phyloP scores from a whole-genome alignment of 2,797 vertebrate genomes.

The Cyprinodon diabolis region DNA sequence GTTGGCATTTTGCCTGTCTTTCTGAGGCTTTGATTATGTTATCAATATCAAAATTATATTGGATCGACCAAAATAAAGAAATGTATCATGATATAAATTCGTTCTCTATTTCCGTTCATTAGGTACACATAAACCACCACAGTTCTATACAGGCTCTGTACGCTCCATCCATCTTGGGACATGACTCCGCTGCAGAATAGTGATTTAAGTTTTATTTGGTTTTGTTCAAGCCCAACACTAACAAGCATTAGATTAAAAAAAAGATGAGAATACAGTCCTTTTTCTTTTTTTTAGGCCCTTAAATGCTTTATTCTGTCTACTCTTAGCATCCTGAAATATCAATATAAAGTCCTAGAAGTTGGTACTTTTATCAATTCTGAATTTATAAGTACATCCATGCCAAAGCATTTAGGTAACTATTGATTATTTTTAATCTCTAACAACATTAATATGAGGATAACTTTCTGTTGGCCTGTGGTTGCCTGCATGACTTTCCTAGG shows the following conservation, averaged over 20 bases:
- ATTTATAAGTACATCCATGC: not conserved
- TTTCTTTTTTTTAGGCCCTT: not conserved
- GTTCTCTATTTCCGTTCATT: not conserved
- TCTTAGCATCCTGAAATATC: not conserved
- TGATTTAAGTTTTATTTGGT: not conserved
- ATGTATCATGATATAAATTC: too few relatives aligned
- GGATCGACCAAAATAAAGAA: too few relatives aligned
- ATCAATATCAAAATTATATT: too few relatives aligned
- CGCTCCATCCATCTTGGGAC: not conserved
- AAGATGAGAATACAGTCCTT: not conserved
- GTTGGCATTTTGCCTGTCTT: too few relatives aligned
- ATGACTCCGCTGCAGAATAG: not conserved
- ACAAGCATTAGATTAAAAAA: not conserved
- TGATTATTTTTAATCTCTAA: not conserved
- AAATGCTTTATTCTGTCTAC: not conserved
- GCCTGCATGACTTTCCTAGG: not conserved
- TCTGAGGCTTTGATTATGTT: too few relatives aligned
- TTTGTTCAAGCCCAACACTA: not conserved
- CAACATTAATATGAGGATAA: not conserved
- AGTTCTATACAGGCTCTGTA: not conserved
- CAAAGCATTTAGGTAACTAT: not conserved
- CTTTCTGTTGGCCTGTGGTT: not conserved
- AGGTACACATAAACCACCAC: not conserved
- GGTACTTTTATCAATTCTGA: not conserved
- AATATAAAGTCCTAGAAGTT: not conserved